Evolutionary conservation across 2,113 vertebrate genomes (phyloP).

Genomic region (Loxodonta africana): DNA sequence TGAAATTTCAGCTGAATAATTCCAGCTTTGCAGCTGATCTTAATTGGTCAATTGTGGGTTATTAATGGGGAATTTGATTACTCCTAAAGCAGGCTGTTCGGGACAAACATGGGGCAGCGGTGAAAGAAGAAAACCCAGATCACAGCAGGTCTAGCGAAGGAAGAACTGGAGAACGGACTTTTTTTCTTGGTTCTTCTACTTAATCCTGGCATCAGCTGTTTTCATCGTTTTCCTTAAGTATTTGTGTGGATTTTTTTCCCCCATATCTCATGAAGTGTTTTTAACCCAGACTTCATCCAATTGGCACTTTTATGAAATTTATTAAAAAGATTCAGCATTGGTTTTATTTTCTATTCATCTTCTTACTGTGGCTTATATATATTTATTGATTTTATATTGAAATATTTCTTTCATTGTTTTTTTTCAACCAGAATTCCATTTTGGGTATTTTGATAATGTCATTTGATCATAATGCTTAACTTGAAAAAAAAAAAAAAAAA

Average conservation of each 20-base stretch:
- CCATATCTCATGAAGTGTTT: slow-evolving; percentile 31
- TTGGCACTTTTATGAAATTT: slow-evolving; percentile 18
- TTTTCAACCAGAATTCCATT: slow-evolving; percentile 51
- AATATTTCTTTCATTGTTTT: slow-evolving; percentile 10
- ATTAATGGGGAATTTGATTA: slow-evolving; percentile 47
- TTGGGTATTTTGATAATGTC: neutral
- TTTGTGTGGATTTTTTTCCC: neutral
- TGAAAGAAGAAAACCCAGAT: neutral
- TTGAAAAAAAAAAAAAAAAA: neutral
- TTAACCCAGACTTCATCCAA: neutral
- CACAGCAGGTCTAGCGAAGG: neutral
- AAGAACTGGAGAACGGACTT: neutral
- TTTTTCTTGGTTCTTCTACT: neutral
- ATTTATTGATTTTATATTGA: neutral
- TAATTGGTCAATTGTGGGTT: slow-evolving; percentile 58
- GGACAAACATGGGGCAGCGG: neutral
- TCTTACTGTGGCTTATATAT: neutral
- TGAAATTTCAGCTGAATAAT: slow-evolving; percentile 61
- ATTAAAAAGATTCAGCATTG: neutral
- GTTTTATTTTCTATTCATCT: neutral
- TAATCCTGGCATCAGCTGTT: neutral
- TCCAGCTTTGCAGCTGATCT: slow-evolving; percentile 42
- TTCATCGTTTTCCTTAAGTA: neutral
- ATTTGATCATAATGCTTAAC: neutral
- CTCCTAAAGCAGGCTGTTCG: neutral